phyloP scores from a whole-genome alignment of 2,888 invertebrate genomes.

The Perizoma flavofasciatum region DNA sequence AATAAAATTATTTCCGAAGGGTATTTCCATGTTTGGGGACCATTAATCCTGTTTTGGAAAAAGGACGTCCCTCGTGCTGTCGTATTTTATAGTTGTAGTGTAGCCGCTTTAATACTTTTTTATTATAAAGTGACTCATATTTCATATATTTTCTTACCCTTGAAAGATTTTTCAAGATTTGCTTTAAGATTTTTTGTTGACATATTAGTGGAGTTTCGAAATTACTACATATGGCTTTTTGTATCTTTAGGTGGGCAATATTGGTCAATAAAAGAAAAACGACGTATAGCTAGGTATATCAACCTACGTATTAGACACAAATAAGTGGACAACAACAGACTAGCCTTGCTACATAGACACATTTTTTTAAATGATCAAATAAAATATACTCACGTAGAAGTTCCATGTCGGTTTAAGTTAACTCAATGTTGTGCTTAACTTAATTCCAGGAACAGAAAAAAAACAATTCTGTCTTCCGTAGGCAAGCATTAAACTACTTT shows the following conservation, averaged over 20 bases:
- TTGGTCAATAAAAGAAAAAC: constrained; percentile 16
- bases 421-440: constrained; percentile 1
- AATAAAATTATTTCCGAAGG: constrained; percentile 55
- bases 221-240: neutral
- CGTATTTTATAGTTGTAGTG: constrained; percentile 51
- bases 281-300: no score
- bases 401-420: constrained; percentile 24
- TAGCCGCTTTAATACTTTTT: constrained; percentile 49
- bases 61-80: constrained; percentile 47
- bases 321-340: constrained; percentile 27
- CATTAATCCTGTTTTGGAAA: constrained; percentile 62
- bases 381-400: constrained; percentile 30
- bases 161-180: constrained; percentile 3
- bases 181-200: neutral
- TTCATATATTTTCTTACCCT: constrained; percentile 10
- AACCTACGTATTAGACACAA: no score
- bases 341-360: constrained; percentile 49
- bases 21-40: constrained; percentile 56
- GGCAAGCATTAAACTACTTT: constrained; percentile 15
- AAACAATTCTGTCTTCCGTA: constrained; percentile 8
- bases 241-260: constrained; percentile 2
- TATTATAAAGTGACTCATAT: constrained; percentile 40
- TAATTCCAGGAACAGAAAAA: constrained; percentile 16
- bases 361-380: constrained; percentile 30
- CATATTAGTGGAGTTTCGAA: neutral